phyloP scores from a whole-genome alignment of 2,888 invertebrate species.

The Nezara viridula region DNA sequence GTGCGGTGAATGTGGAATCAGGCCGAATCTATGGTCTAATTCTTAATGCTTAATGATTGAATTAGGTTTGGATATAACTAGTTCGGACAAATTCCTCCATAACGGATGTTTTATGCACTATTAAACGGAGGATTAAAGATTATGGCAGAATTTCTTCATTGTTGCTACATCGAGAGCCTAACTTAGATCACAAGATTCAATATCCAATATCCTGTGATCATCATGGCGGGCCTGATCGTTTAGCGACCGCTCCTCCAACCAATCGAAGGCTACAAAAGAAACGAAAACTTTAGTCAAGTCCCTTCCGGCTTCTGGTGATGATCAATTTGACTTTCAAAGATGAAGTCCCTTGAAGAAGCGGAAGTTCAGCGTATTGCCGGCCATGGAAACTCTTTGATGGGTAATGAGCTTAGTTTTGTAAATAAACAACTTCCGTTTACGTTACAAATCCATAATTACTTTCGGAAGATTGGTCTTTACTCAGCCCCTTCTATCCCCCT shows the following conservation, averaged over 20 bases:
- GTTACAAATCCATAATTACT: conserved; percentile 38
- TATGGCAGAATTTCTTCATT: neutral
- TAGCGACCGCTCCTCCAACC: neutral
- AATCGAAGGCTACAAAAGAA: neutral
- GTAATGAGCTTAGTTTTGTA: conserved; percentile 46
- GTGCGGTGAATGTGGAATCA: too few relatives aligned
- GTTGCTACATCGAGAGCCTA: neutral
- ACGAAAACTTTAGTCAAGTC: conserved; percentile 31
- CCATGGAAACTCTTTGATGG: conserved; percentile 41
- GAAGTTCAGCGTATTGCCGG: neutral
- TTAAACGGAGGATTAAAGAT: neutral
- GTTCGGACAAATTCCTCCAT: neutral
- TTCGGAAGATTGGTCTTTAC: conserved; percentile 26
- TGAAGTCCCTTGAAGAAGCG: neutral
- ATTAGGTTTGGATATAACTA: too few relatives aligned
- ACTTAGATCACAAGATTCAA: neutral
- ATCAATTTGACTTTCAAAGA: conserved; percentile 44
- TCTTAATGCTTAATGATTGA: too few relatives aligned
- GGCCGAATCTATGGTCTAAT: too few relatives aligned
- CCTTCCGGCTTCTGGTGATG: neutral
- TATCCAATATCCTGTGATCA: neutral
- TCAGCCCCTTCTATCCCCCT: neutral
- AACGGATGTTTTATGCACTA: neutral
- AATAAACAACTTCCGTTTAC: conserved; percentile 15
- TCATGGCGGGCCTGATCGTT: neutral